Base-by-base conservation (phyloP, 2,888 invertebrate species). In the Thelaira solivaga region DNA sequence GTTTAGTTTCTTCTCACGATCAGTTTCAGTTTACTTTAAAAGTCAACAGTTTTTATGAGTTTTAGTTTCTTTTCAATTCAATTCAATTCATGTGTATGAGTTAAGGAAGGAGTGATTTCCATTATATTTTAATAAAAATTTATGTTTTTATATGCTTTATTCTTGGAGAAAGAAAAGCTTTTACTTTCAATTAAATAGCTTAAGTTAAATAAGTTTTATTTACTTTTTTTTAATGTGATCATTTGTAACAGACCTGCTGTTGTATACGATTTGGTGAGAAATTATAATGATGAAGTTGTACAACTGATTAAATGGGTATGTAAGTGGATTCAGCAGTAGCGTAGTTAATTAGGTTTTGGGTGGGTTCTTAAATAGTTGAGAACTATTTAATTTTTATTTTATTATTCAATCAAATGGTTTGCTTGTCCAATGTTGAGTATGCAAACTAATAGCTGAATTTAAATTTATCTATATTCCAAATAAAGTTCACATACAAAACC, bases 91-190 rank as follows among this genome's bases (percentile, higher is more conserved):
- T 24, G 3, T 1, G 43, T 34, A 39, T 62, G 67, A 68, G 73
- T 77, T 73, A 73, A 77, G 62, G 73, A 77, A 77, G 68, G 77
- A 77, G 77, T 77, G 73, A 77, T 68, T 53, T 62, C 67, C 68
- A 22, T 76, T 64, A 43, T 73, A 20, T 31, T 2, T 62, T 68
- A 68, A 77, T 77, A 49, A 69, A 61, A 5, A 20, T 11, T 53
- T n/a, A n/a, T n/a, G n/a, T 62, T 55, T 11, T 64, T 65, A 7
- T 59, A 5, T 13, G 4, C 10, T 7, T 31, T 31, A 45, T 62
- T 49, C 39, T 11, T 51, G 45, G 4, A 26, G 8, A 31, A 49
- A 45, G 47, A 61, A 18, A 68, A 64, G 68, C 64, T 77, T 73
- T 77, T 68, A 69, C 20, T 69, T 77, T 57, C 68, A 77, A 77